Evolutionary conservation across 1,140 invertebrate species (phyloP).

Genomic region (Uloborus diversus): DNA sequence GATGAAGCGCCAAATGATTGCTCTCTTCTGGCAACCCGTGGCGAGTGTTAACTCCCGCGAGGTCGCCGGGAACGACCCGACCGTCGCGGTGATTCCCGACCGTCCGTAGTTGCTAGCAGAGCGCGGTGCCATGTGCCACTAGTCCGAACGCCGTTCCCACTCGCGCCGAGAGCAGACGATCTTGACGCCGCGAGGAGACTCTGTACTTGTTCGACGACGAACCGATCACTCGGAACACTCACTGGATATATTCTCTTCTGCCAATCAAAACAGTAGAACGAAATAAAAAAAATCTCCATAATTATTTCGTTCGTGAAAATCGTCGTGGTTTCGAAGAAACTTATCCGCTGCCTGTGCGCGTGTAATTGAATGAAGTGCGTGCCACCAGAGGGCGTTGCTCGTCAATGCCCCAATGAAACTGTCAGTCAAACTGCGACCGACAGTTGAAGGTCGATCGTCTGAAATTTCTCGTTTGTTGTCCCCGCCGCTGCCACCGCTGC

Average conservation of each 20-base stretch:
- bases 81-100: slow-evolving; percentile 41
- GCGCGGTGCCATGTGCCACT: background rate
- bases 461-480: slow-evolving; percentile 40
- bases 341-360: too few relatives aligned
- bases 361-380: slow-evolving; percentile 12
- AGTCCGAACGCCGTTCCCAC: background rate
- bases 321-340: too few relatives aligned
- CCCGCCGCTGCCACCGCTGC: background rate
- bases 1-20: background rate
- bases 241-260: too few relatives aligned
- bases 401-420: slow-evolving; percentile 48
- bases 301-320: too few relatives aligned
- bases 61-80: slow-evolving; percentile 52
- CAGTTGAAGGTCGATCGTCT: slow-evolving; percentile 53
- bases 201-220: too few relatives aligned
- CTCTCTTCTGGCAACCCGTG: slow-evolving; percentile 10
- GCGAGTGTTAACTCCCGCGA: slow-evolving; percentile 44
- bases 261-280: too few relatives aligned
- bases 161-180: background rate
- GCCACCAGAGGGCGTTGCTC: slow-evolving; percentile 42
- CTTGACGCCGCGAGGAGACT: background rate
- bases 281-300: too few relatives aligned
- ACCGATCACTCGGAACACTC: too few relatives aligned
- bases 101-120: slow-evolving; percentile 28
- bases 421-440: slow-evolving; percentile 54